Percentiles rank a stretch among this genome's conserved stretches.
Conservation (phyloP, 1,140 invertebrate genomes). For the Aporrectodea caliginosa region DNA sequence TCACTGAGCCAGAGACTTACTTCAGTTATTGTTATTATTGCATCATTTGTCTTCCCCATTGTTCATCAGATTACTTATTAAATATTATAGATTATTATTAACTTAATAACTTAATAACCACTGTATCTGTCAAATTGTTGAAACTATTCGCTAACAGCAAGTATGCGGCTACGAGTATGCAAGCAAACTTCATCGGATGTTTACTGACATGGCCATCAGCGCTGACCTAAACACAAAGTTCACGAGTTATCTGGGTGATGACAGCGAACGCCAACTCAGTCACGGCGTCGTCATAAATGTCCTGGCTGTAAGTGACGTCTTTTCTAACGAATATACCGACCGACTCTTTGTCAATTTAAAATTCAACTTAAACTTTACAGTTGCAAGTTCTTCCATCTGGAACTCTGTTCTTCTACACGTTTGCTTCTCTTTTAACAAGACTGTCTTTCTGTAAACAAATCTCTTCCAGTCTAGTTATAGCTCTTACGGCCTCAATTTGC, state of each 20-base stretch:
- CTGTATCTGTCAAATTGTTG: not conserved
- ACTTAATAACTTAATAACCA: not conserved
- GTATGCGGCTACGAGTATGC: conserved; percentile 99
- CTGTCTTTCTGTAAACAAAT: too few species aligned
- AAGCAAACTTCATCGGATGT: conserved; percentile 96
- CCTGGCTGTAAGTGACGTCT: conserved; percentile 57
- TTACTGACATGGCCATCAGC: conserved; percentile 93
- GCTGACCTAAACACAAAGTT: conserved; percentile 89
- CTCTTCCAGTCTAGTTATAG: too few species aligned
- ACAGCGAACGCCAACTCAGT: conserved; percentile 64
- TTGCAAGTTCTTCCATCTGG: too few species aligned
- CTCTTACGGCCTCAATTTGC: too few species aligned
- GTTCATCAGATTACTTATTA: too few species aligned
- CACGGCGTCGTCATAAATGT: conserved; percentile 72
- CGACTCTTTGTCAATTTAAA: too few species aligned
- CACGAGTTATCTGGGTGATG: conserved; percentile 65
- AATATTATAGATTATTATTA: not conserved
- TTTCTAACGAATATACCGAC: not conserved
- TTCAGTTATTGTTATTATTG: not conserved
- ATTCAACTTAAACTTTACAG: too few species aligned
- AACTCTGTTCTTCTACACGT: too few species aligned
- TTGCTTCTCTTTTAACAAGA: too few species aligned
- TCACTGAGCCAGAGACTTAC: not conserved
- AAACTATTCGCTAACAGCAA: conserved; percentile 65
- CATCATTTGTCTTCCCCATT: not conserved